Base-by-base conservation (phyloP, 2,888 invertebrate species). In the Lithophane semibrunnea region DNA sequence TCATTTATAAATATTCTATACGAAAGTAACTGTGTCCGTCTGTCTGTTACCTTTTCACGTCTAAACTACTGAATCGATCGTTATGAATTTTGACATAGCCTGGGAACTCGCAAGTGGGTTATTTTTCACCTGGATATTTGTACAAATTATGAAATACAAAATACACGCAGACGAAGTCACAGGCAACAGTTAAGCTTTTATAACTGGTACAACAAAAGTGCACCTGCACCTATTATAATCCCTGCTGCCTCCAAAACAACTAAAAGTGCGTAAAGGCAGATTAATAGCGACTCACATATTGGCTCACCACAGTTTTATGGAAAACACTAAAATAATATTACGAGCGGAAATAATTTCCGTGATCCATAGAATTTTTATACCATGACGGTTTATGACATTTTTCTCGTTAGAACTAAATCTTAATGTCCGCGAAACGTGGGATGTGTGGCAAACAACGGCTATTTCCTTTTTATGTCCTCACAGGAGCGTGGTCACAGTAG, bases 311-410 rank as follows among this genome's bases (percentile, higher is more conserved):
- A 61, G 37, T 84, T 88, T 86, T 87, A 87, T 80, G 66, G 69
- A 70, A 49, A 81, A 71, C 79, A 86, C 68, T 87, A 84, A 87
- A 87, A 88, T 75, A 13, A 37, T 82, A 77, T 88, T 84, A 87
- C 88, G 88, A 86, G 77, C 79, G 63, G 75, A 86, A 78, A 76
- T 86, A 86, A 86, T 82, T 84, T 61, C 56, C 70, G 56, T 74
- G 76, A 87, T 75, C 87, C 80, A 82, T 86, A 77, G 88, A 76
- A 86, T 61, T 86, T 88, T 82, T 86, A 86, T 88, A 67, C 58
- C 71, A 74, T 78, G 21, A 18, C 47, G 16, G 65, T 88, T 88
- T 88, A 87, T 80, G 73, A 68, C 52, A 52, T 37, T 73, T 72
- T 77, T 83, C 88, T 81, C 84, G 79, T 86, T 81, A 86, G 65